Percentiles rank a stretch among this genome's conserved stretches.
These are phyloP conservation scores for Tenualosa thibaudeaui DNA, from an alignment of 2,797 vertebrate species.

Conservation along the genomic window DNA sequence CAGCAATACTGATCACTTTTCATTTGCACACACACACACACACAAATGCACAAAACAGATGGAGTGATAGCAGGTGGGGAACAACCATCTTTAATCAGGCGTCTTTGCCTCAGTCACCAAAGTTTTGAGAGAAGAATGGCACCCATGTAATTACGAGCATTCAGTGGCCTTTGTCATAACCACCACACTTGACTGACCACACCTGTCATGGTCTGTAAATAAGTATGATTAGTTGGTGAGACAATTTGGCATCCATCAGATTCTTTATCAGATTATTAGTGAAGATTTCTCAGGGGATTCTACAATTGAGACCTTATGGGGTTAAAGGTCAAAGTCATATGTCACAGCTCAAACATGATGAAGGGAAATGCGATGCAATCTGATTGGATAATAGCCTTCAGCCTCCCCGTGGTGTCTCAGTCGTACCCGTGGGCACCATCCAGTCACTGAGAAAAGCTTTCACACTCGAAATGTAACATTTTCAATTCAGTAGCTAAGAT, in stretches of 20 bases:
- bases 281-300: not conserved
- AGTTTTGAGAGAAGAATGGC: no score
- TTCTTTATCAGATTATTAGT: not conserved
- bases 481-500: not conserved
- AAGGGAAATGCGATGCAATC: not conserved
- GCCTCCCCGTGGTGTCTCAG: not conserved
- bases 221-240: not conserved
- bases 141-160: not conserved
- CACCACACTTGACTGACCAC: not conserved
- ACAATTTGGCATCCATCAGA: not conserved
- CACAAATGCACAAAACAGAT: no score
- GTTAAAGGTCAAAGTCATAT: not conserved
- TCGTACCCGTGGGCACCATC: not conserved
- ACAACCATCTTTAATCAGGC: no score
- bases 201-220: not conserved
- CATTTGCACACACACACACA: no score
- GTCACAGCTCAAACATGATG: not conserved
- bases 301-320: not conserved
- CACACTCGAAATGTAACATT: not conserved
- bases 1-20: no score
- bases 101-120: no score
- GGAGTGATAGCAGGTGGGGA: no score
- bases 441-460: not conserved
- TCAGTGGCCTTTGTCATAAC: not conserved
- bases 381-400: not conserved